Base-by-base conservation (phyloP, 2,888 invertebrate species). In the Fabriciana adippe region DNA sequence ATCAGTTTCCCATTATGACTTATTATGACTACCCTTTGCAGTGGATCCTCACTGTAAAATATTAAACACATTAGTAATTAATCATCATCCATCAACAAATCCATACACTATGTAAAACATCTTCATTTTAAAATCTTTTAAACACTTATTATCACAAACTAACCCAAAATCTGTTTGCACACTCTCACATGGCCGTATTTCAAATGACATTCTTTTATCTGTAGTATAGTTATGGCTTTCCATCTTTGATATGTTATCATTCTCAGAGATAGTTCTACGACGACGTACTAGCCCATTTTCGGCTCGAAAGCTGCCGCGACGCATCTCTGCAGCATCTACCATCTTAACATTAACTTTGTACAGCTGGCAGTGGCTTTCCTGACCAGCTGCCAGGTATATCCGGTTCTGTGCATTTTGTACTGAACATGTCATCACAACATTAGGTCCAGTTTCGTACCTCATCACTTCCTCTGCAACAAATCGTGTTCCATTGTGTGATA, bases 381-480 rank as follows among this genome's bases (percentile, higher is more conserved):
- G 97, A 0, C 99, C 99, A 11, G 97, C 97, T 1, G 97, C 96
- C 62, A 98, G 89, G 87, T 96, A 96, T 15, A 95, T 96, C 78
- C 95, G 94, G 77, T 96, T 96, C 55, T 95, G 95, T 74, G 95
- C 93, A 75, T 94, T 95, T 70, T 94, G 94, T 6, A 96, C 95
- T 0, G 97, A 95, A 83, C 97, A 97, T 81, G 98, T 98, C 98
- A 98, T 98, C 0, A 98, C 97, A 60, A 97, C 97, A 80, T 95
- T 96, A 0, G 95, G 95, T 2, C 97, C 97, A 1, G 98, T 98
- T 86, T 98, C 97, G 82, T 97, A 96, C 64, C 97, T 94, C 81
- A 97, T 95, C 67, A 98, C 96, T 92, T 98, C 97, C 85, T 97
- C 96, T 0, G 97, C 97, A 66, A 97, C 93, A 82, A 97, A 97